Percentiles rank a stretch among this genome's conserved stretches.
Conservation (phyloP, 2,797 vertebrate species). For the Pipistrellus pipistrellus region DNA sequence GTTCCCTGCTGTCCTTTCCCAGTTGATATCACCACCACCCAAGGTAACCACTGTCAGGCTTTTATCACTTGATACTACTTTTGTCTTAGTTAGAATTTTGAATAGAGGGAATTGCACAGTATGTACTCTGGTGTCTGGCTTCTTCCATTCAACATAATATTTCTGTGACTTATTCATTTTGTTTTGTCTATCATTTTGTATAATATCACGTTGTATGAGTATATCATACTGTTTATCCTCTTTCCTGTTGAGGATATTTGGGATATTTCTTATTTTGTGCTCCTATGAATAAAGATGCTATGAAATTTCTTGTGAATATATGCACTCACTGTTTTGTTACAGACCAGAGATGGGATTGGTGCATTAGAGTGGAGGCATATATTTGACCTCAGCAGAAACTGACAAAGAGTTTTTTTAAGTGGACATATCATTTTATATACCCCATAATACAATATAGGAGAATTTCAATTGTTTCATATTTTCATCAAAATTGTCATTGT, state of each 20-base stretch:
- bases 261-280: background rate
- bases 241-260: background rate
- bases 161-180: background rate
- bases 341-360: background rate
- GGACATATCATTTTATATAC: background rate
- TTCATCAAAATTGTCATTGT: background rate
- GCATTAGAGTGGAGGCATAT: background rate
- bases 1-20: background rate
- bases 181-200: background rate
- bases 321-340: background rate
- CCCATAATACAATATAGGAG: background rate
- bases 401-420: background rate
- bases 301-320: background rate
- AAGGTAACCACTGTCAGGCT: background rate
- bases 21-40: background rate
- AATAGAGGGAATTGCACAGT: background rate
- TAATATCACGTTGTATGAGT: background rate
- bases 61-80: background rate
- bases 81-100: background rate
- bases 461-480: background rate
- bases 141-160: background rate
- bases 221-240: background rate
- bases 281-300: background rate
- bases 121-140: background rate
- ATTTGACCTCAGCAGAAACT: background rate